Percentiles rank a stretch among this genome's conserved stretches.
These are phyloP conservation scores for Plagodis pulveraria DNA, from an alignment of 2,888 invertebrate species.

Conservation along the genomic window DNA sequence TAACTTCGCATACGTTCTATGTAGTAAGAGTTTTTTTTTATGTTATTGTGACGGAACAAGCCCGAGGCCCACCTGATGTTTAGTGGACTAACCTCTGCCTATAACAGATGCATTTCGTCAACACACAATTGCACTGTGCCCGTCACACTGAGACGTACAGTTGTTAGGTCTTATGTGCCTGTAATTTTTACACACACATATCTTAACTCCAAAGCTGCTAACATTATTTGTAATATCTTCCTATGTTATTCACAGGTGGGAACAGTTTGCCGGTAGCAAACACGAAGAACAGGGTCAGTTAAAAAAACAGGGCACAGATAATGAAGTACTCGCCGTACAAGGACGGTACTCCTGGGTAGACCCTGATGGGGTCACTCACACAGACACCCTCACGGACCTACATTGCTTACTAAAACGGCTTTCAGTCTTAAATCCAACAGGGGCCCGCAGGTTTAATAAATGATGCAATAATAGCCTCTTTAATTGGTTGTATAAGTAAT, in stretches of 20 bases:
- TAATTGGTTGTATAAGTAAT: conserved; percentile 59
- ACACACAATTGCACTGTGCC: too few relatives aligned
- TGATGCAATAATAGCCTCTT: conserved; percentile 65
- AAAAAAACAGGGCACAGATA: conserved; percentile 83
- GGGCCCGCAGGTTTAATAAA: conserved; percentile 70
- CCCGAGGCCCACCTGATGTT: too few relatives aligned
- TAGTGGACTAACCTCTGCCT: too few relatives aligned
- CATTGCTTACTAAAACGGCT: conserved; percentile 82
- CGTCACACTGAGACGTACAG: too few relatives aligned
- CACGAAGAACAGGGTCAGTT: conserved; percentile 84
- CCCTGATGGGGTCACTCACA: conserved; percentile 84
- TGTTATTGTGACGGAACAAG: too few relatives aligned
- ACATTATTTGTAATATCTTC: not conserved
- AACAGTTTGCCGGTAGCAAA: conserved; percentile 83
- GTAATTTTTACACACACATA: too few relatives aligned
- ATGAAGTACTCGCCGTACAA: conserved; percentile 81
- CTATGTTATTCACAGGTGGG: conserved; percentile 65
- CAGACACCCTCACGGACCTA: conserved; percentile 86
- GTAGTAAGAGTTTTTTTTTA: too few relatives aligned
- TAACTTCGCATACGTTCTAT: conserved; percentile 80
- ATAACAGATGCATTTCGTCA: too few relatives aligned
- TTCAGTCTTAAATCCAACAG: conserved; percentile 76
- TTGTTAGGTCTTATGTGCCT: too few relatives aligned
- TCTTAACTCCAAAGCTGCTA: not conserved
- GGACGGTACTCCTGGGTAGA: conserved; percentile 84